Conservation (phyloP, 2,113 vertebrate genomes). For the Oncorhynchus tshawytscha region DNA sequence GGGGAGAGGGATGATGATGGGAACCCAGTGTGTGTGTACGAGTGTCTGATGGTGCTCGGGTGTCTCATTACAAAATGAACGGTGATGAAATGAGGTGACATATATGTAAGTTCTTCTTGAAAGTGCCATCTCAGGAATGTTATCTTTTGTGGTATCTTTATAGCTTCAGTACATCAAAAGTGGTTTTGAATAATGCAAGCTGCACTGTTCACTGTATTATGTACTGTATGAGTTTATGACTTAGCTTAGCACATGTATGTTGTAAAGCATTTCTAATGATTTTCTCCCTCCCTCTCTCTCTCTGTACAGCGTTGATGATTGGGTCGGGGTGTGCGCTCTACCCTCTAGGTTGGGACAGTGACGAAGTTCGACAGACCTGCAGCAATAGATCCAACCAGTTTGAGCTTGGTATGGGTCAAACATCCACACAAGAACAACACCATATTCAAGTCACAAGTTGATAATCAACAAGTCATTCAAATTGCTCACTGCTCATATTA, state of each 20-base stretch:
- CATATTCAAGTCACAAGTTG: too few relatives aligned
- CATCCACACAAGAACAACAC: not conserved
- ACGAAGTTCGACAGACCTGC: conserved; percentile 94
- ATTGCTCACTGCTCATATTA: not conserved
- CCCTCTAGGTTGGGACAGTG: conserved; percentile 96
- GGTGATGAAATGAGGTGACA: too few relatives aligned
- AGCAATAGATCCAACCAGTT: conserved; percentile 92
- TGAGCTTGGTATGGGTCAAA: conserved; percentile 82
- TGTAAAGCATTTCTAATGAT: conserved; percentile 86
- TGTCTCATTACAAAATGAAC: too few relatives aligned
- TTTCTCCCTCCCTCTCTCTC: conserved; percentile 70
- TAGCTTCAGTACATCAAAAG: not conserved
- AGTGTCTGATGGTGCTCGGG: too few relatives aligned
- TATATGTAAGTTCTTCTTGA: not conserved
- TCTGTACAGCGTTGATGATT: conserved; percentile 91
- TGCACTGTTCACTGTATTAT: not conserved
- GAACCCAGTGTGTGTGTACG: too few relatives aligned
- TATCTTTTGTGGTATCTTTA: not conserved
- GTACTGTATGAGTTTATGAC: not conserved
- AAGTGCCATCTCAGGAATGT: not conserved
- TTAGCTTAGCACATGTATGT: too few relatives aligned
- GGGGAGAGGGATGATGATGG: too few relatives aligned
- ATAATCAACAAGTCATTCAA: too few relatives aligned
- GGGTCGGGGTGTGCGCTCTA: conserved; percentile 96
- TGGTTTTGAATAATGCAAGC: not conserved